phyloP scores from a whole-genome alignment of 2,113 vertebrate species.

The Xiphias gladius region DNA sequence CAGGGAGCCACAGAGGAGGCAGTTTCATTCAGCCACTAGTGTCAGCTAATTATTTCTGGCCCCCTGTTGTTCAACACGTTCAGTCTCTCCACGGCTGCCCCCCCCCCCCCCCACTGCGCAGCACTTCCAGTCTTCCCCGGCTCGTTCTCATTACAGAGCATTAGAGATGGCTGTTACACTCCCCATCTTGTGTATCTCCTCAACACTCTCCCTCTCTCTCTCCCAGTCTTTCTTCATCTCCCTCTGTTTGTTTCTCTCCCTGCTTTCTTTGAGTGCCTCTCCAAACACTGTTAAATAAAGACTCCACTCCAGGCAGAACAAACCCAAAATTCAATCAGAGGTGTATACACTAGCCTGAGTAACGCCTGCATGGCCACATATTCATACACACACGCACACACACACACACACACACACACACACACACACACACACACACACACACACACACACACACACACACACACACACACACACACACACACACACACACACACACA shows the following conservation, averaged over 20 bases:
- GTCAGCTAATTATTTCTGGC: constrained; percentile 78
- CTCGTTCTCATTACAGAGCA: constrained; percentile 71
- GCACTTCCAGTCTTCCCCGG: constrained; percentile 49
- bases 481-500: background rate
- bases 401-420: background rate
- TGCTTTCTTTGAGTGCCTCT: constrained; percentile 55
- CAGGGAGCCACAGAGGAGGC: constrained; percentile 28
- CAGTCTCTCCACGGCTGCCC: constrained; percentile 32
- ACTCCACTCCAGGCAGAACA: constrained; percentile 59
- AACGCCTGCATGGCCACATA: constrained; percentile 29
- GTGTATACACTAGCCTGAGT: constrained; percentile 42
- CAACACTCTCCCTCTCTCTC: constrained; percentile 23
- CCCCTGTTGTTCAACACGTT: constrained; percentile 66
- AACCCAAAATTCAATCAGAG: constrained; percentile 60
- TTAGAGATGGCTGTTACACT: constrained; percentile 50
- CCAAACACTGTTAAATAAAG: constrained; percentile 63
- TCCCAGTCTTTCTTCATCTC: constrained; percentile 2
- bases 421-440: background rate
- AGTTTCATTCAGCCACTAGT: constrained; percentile 64
- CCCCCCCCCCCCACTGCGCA: constrained; percentile 50
- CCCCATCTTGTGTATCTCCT: constrained; percentile 20
- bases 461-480: background rate
- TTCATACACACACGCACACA: constrained; percentile 1
- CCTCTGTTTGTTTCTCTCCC: constrained; percentile 51
- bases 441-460: too few species aligned